Evolutionary conservation across 2,797 vertebrate genomes (phyloP), one percentile per base, ranked within the genome.

Genomic region (Pseudochirops cupreus): DNA sequence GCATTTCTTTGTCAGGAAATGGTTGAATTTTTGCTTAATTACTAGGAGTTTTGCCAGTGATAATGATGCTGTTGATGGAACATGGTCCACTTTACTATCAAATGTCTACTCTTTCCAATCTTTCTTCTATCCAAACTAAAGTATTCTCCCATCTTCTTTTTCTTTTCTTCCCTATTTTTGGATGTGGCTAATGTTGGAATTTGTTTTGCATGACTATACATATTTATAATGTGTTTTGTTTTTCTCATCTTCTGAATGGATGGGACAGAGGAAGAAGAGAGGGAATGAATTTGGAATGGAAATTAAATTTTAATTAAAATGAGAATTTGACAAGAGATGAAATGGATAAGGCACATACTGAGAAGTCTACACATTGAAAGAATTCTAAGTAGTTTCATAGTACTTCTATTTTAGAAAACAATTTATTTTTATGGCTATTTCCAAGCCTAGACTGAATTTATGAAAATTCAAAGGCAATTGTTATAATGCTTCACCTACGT

Each of bases 21-120:
- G 74, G 4, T 92, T 96, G 29, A 92, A 26, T 91, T 92, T 92
- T 95, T 31, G 21, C n/a, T 90, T 39, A 89, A 91, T 53, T 21
- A 50, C 58, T 92, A 39, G 12, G 11, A 94, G 53, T 10, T 28
- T 92, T 46, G 74, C 14, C 13, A 91, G 26, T 57, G 21, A 10
- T 28, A 87, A 90, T 56, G n/a, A 0, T 52, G 46, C 46, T 82
- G 58, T 31, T 31, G 67, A 31, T 91, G 9, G 54, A 50, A 67
- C 55, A 58, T 18, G 39, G 6, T 58, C 56, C 39, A 89, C 16
- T 54, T 91, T 24, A 52, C 46, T 52, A 74, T 82, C 33, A 28
- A 82, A 56, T n/a, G 33, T 62, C 59, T 62, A 33, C 13, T 67
- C 14, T 67, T 21, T 67, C 33, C 33, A 67, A 67, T n/a, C 1